Percentiles rank a stretch among this genome's conserved stretches.
These are phyloP conservation scores for Fukomys damarensis DNA, from an alignment of 2,113 vertebrate species.

Conservation along the genomic window DNA sequence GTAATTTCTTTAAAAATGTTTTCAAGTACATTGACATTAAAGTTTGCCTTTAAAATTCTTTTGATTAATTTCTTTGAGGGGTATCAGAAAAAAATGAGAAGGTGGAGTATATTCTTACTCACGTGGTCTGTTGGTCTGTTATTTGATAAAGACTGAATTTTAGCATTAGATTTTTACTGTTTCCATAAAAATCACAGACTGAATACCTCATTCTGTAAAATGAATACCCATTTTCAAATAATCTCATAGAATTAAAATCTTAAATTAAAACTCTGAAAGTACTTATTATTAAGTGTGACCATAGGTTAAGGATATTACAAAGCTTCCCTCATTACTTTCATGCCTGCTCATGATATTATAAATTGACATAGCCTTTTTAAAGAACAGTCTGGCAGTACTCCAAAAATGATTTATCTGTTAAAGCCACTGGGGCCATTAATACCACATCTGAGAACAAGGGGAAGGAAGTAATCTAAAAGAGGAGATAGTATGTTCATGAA, in stretches of 20 bases:
- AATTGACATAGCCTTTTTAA: not conserved
- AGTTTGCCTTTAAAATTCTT: conserved; percentile 20
- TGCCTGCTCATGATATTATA: not conserved
- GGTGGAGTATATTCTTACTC: not conserved
- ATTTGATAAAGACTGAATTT: not conserved
- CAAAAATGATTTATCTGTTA: not conserved
- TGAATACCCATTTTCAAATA: conserved; percentile 16
- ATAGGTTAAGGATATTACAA: not conserved
- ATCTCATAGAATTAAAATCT: conserved; percentile 16
- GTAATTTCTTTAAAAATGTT: conserved; percentile 34
- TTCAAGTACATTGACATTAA: conserved; percentile 3
- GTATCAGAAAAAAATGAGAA: not conserved
- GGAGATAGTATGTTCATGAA: conserved; percentile 15
- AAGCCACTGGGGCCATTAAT: conserved; percentile 9
- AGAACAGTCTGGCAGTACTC: conserved; percentile 37
- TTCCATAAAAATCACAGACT: conserved; percentile 39
- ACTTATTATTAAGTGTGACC: conserved; percentile 22
- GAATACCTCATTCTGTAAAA: conserved; percentile 29
- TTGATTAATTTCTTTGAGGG: not conserved
- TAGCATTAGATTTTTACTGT: not conserved
- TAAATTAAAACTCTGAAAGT: conserved; percentile 51
- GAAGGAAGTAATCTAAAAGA: conserved; percentile 17
- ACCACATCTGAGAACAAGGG: not conserved
- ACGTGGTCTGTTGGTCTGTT: not conserved
- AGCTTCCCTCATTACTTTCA: conserved; percentile 9